These are phyloP conservation scores for Arizona elegans DNA, from an alignment of 2,113 vertebrate genomes.

Conservation along the genomic window DNA sequence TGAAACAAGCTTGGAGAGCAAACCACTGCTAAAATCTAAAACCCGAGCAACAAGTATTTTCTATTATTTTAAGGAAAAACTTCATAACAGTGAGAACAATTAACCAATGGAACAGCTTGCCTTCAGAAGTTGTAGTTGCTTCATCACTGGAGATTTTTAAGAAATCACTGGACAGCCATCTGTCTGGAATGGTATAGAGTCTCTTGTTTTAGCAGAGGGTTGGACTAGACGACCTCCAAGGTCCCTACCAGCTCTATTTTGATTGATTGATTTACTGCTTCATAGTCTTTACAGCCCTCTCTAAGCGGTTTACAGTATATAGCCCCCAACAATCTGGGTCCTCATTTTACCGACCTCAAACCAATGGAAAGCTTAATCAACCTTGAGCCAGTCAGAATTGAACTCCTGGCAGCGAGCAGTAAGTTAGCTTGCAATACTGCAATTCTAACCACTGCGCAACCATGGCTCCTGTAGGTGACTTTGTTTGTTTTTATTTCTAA, in stretches of 20 bases:
- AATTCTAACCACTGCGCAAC: neutral
- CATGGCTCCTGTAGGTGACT: too few relatives aligned
- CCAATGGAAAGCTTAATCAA: neutral
- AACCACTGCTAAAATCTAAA: too few relatives aligned
- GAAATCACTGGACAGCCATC: neutral
- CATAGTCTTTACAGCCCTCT: neutral
- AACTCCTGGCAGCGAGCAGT: neutral
- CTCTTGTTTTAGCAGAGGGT: neutral
- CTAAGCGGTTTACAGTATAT: neutral
- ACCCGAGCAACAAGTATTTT: too few relatives aligned
- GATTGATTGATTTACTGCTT: neutral
- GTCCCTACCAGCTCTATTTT: neutral
- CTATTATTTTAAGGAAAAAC: neutral
- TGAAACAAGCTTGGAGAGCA: too few relatives aligned
- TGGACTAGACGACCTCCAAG: neutral
- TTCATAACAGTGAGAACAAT: neutral
- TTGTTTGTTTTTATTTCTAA: neutral
- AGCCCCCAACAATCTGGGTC: neutral
- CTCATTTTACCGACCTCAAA: neutral
- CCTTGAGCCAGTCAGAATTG: neutral
- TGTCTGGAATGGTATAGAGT: neutral
- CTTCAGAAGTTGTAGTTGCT: neutral
- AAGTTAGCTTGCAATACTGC: neutral
- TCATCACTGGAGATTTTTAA: neutral
- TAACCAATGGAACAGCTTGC: neutral